phyloP scores from a whole-genome alignment of 1,140 invertebrate genomes.

The Oncopeltus fasciatus region DNA sequence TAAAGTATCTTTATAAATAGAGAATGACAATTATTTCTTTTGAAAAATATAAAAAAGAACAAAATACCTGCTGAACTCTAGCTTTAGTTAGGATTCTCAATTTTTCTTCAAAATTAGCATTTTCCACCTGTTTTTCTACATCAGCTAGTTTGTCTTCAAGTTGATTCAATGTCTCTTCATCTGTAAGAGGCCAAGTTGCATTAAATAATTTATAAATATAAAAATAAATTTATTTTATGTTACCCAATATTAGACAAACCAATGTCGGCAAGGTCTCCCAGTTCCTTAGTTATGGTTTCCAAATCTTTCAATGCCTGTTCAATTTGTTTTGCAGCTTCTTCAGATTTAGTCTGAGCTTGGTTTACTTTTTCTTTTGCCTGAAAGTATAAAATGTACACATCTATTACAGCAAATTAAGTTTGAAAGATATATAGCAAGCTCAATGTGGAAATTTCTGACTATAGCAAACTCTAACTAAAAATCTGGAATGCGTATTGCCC shows the following conservation, averaged over 20 bases:
- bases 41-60: not conserved
- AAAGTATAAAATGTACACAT: not conserved
- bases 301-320: not conserved
- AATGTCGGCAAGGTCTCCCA: slow-evolving; percentile 8
- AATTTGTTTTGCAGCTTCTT: slow-evolving; percentile 7
- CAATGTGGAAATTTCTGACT: not conserved
- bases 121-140: not conserved
- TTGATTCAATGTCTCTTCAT: slow-evolving; percentile 4
- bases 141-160: not conserved
- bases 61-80: not conserved
- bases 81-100: not conserved
- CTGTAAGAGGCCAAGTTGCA: not conserved
- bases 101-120: not conserved
- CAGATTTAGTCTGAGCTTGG: slow-evolving; percentile 3
- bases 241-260: not conserved
- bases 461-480: not conserved
- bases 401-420: too few relatives aligned
- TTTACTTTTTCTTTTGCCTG: slow-evolving; percentile 12
- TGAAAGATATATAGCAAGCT: too few relatives aligned
- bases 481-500: not conserved
- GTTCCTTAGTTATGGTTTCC: not conserved
- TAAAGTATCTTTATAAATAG: not conserved
- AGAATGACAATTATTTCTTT: not conserved
- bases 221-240: not conserved
- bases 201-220: not conserved